Base-by-base conservation (phyloP, 2,888 invertebrate species). In the Frankliniella intonsa region DNA sequence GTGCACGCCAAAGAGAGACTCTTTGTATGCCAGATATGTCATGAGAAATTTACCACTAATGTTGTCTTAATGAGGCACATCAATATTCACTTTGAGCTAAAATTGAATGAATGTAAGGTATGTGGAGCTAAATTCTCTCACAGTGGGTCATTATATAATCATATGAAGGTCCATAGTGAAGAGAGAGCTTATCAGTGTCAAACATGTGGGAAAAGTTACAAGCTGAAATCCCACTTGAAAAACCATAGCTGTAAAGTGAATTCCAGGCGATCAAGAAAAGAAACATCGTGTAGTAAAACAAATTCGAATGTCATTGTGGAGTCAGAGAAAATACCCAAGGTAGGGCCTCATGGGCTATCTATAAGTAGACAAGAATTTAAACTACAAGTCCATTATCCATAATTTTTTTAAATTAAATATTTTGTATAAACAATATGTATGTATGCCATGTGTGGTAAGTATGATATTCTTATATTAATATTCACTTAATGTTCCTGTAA, bases 21-120 rank as follows among this genome's bases (percentile, higher is more conserved):
- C 12, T 76, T 25, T 25, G 25, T 22, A 12, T 76, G 69, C 25
- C 69, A 76, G 25, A 76, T 76, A 76, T 76, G 69, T 22, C 12
- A 76, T 25, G 69, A 76, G 25, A 76, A 22, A 22, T 76, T 76
- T 76, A 76, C 69, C 25, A 76, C 69, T 25, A 76, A 76, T 76
- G 69, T 76, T 25, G 69, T 76, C 25, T 12, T 76, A 11, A 76
- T 76, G 69, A 76, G 69, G 25, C 69, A 76, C 9, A 25, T 76
- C 10, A 76, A 76, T 76, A 76, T 76, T 12, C 69, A 76, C 25
- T 76, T 76, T 22, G 69, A 76, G 25, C 25, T 76, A 12, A 76
- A 76, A 25, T 25, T 76, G 9, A 76, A 76, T 76, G 69, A 76
- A 9, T 76, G 69, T 76, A 76, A 76, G 25, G 69, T 76, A 8